These are phyloP conservation scores for Octodonta nipae DNA, from an alignment of 2,888 invertebrate genomes.

Conservation along the genomic window DNA sequence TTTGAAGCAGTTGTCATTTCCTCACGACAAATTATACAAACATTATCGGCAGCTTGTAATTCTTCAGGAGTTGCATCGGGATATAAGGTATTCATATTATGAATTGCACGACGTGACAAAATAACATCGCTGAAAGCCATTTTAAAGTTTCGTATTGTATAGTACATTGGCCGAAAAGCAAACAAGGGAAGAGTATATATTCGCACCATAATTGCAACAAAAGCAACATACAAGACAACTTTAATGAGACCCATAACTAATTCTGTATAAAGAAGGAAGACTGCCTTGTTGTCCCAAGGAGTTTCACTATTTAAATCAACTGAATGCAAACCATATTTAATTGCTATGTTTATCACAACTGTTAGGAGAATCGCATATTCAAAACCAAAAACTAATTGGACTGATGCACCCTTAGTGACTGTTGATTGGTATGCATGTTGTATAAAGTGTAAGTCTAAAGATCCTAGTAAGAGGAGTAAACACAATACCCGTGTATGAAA, in stretches of 20 bases:
- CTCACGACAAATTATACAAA: constrained; percentile 94
- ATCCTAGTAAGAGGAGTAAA: constrained; percentile 65
- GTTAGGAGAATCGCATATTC: constrained; percentile 96
- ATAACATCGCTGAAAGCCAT: constrained; percentile 96
- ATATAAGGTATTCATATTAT: constrained; percentile 95
- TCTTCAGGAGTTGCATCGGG: constrained; percentile 92
- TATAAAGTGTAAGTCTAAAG: constrained; percentile 78
- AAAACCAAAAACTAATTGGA: constrained; percentile 97
- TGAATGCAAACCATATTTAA: constrained; percentile 81
- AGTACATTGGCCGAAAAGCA: constrained; percentile 97
- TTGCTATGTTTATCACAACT: constrained; percentile 79
- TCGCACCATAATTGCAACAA: constrained; percentile 85
- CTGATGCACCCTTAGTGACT: constrained; percentile 83
- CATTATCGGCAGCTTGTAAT: constrained; percentile 83
- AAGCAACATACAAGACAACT: constrained; percentile 68
- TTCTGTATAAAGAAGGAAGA: constrained; percentile 91
- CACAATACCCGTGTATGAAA: constrained; percentile 87
- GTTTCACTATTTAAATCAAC: constrained; percentile 84
- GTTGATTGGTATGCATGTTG: constrained; percentile 89
- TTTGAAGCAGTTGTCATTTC: constrained; percentile 68
- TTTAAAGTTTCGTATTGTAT: constrained; percentile 95
- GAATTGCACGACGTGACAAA: constrained; percentile 86
- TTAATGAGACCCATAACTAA: constrained; percentile 79
- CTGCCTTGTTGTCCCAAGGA: constrained; percentile 99
- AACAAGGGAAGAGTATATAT: constrained; percentile 96